phyloP scores from a whole-genome alignment of 2,797 vertebrate species.

The Darevskia nairensis region DNA sequence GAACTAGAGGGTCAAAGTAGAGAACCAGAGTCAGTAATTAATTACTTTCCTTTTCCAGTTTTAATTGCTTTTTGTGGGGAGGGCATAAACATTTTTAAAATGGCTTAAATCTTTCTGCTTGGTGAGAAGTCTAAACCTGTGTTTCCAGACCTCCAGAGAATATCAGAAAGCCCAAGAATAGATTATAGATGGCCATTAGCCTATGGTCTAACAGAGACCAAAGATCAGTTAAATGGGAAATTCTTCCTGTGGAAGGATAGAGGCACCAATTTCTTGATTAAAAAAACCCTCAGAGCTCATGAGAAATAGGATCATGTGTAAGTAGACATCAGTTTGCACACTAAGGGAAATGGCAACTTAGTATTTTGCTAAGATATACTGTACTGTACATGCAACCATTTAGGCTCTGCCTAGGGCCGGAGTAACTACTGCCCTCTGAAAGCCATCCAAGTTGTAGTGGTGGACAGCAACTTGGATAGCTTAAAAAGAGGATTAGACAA shows the following conservation, averaged over 20 bases:
- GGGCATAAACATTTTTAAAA: constrained; percentile 53
- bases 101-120: constrained; percentile 68
- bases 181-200: constrained; percentile 81
- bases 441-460: too few species aligned
- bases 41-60: not conserved
- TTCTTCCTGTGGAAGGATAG: constrained; percentile 77
- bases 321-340: constrained; percentile 68
- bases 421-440: not conserved
- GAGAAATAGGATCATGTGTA: constrained; percentile 77
- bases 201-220: constrained; percentile 75
- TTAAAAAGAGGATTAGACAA: too few species aligned
- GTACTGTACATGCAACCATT: constrained; percentile 61
- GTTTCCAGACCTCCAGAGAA: constrained; percentile 73
- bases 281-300: constrained; percentile 72
- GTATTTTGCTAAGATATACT: constrained; percentile 68
- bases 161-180: constrained; percentile 74
- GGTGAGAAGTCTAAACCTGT: constrained; percentile 74
- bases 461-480: too few species aligned
- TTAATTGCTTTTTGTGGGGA: not conserved
- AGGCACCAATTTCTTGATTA: constrained; percentile 72
- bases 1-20: not conserved
- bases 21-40: not conserved
- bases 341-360: constrained; percentile 74
- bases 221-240: constrained; percentile 79
- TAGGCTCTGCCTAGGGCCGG: constrained; percentile 59